Base-by-base conservation (phyloP, 1,140 invertebrate species). In the Agrypnia vestita region DNA sequence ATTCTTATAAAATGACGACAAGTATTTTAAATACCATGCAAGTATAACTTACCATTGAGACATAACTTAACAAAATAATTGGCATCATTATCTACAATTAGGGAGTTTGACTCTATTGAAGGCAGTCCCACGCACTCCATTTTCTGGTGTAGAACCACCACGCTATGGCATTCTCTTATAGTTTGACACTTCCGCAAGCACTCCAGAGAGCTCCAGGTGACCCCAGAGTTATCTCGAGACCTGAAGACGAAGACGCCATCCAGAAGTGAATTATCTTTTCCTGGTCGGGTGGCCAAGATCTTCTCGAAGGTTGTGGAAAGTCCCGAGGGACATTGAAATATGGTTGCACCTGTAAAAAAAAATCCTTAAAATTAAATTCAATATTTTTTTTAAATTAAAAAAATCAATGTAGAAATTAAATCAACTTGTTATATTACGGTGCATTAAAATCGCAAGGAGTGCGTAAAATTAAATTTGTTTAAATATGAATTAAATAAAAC, bases 11-110 rank as follows among this genome's bases (percentile, higher is more conserved):
- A 35, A 35, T 35, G 25, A 35, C 25, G 1, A 35, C 1, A 35
- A 35, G 6, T 35, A 35, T 35, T 3, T 35, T 3, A 35, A 35
- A 35, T 35, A 35, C 25, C 6, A 3, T 35, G 25, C 17, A 53
- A 53, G 13, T 10, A 3, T 75, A 44, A 84, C 86, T 81, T 80
- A 89, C 88, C 73, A 84, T 85, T 80, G 55, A 88, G 78, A 76
- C 88, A 90, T 76, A 85, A 85, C 84, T 88, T 90, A 62, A 86
- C 86, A 78, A 89, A 90, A 77, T 86, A 88, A 15, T 86, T 86
- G 13, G 86, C 86, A 80, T 89, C 88, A 71, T 87, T 86, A 75
- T 89, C 87, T 0, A 84, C 64, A 11, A 80, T 80, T 7, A 89
- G 84, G 13, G 84, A 79, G 13, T 84, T 76, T n/a, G 83, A 80